Evolutionary conservation across 2,888 invertebrate species (phyloP), one percentile per base, ranked within the genome.

Genomic region (Melanargia galathea): DNA sequence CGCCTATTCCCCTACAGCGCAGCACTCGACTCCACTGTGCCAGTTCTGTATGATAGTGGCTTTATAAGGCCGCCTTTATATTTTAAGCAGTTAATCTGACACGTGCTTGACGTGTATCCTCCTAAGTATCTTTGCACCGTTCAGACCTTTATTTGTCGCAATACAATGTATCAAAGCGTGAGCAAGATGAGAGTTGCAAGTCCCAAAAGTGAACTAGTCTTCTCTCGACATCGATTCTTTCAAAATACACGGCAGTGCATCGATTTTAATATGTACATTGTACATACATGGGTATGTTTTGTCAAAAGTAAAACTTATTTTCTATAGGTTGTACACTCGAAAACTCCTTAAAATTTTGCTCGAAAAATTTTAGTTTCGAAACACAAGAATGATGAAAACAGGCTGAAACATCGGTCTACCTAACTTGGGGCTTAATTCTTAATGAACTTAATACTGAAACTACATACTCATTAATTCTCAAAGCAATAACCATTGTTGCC

Each of bases 1-100:
- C 73, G 43, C 73, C 30, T 8, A 78, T 80, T 84, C 84, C 81
- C 82, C 80, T 81, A 82, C 82, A 73, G 79, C 80, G 82, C 81
- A 80, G 77, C 70, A 77, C 73, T 68, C 78, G 76, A 80, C 80
- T 75, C 72, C 69, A 76, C 73, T 30, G 46, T 26, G 45, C 63
- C 62, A 62, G 65, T 63, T 60, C 6, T 20, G 59, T 18, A 57
- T 45, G 48, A 52, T 48, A 55, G 22, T 40, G 49, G 40, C 54
- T 60, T 40, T 18, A 40, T 24, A 16, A 11, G 11, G 20, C 11
- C 20, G 20, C 20, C 22, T 46, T 46, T 18, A 13, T 11, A 46
- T 46, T 38, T 20, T 38, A 56, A 3, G 35, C n/a, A n/a, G n/a
- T n/a, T 45, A 54, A 60, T 60, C 52, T 43, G 52, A 59, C 40